Percentiles rank a stretch among this genome's conserved stretches.
Conservation (phyloP, 1,140 invertebrate genomes). For the Magallana ariakensis region DNA sequence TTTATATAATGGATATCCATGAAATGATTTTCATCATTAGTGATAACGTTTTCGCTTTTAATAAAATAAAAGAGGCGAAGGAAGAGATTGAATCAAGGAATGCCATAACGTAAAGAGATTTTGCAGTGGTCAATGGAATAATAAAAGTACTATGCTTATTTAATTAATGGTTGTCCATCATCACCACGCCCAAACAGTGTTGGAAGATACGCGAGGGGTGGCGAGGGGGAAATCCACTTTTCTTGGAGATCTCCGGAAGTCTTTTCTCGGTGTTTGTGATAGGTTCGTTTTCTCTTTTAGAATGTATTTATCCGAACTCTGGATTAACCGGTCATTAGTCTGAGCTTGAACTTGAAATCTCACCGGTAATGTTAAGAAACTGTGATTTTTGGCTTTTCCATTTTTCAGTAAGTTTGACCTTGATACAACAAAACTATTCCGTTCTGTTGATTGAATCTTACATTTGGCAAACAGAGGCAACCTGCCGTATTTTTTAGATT, state of each 20-base stretch:
- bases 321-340: constrained; percentile 10
- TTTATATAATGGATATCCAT: too few species aligned
- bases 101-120: too few species aligned
- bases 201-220: background rate
- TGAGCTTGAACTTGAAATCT: constrained; percentile 41
- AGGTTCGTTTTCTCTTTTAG: constrained; percentile 29
- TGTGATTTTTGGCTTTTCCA: constrained; percentile 42
- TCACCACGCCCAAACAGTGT: constrained; percentile 33
- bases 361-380: constrained; percentile 30
- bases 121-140: too few species aligned
- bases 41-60: too few species aligned
- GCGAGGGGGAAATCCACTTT: background rate
- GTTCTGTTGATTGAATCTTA: constrained; percentile 47
- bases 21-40: too few species aligned
- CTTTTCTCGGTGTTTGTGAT: background rate
- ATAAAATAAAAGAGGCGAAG: too few species aligned
- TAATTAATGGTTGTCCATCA: too few species aligned
- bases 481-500: constrained; percentile 24
- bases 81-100: too few species aligned
- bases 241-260: background rate
- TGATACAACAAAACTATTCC: constrained; percentile 49
- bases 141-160: too few species aligned
- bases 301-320: constrained; percentile 20
- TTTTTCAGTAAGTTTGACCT: constrained; percentile 45
- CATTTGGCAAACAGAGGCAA: constrained; percentile 43